Conservation (phyloP, 1,140 invertebrate species). For the Laodelphax striatellus region DNA sequence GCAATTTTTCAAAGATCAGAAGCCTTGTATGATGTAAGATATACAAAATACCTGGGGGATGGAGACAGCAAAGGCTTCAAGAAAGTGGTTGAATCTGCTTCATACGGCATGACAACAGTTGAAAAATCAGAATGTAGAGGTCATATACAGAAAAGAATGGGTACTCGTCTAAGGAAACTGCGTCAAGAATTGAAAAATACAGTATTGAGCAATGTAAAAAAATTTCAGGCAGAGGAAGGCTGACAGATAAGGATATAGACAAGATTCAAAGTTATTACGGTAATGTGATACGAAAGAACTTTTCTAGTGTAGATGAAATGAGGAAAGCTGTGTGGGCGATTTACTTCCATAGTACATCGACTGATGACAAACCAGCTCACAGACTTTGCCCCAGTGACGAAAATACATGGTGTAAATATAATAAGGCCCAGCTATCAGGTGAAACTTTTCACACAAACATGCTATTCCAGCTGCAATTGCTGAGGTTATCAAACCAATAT, state of each 20-base stretch:
- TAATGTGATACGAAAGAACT: slow-evolving; percentile 9
- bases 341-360: slow-evolving; percentile 18
- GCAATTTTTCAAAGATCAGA: background rate
- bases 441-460: slow-evolving; percentile 4
- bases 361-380: slow-evolving; percentile 16
- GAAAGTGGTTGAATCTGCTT: background rate
- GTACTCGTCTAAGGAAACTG: slow-evolving; percentile 1
- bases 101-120: slow-evolving; percentile 14
- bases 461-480: background rate
- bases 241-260: background rate
- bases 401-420: slow-evolving; percentile 16
- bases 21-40: slow-evolving; percentile 11
- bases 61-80: slow-evolving; percentile 14
- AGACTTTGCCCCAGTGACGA: slow-evolving; percentile 13
- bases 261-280: slow-evolving; percentile 13
- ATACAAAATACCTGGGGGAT: slow-evolving; percentile 17
- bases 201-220: background rate
- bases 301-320: slow-evolving; percentile 10
- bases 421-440: background rate
- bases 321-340: slow-evolving; percentile 8
- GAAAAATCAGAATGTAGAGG: slow-evolving; percentile 16
- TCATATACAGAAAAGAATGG: slow-evolving; percentile 15
- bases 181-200: background rate
- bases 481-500: slow-evolving; percentile 19
- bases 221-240: background rate